Evolutionary conservation across 2,888 invertebrate genomes (phyloP), one percentile per base, ranked within the genome.

Genomic region (Epinotia demarniana): DNA sequence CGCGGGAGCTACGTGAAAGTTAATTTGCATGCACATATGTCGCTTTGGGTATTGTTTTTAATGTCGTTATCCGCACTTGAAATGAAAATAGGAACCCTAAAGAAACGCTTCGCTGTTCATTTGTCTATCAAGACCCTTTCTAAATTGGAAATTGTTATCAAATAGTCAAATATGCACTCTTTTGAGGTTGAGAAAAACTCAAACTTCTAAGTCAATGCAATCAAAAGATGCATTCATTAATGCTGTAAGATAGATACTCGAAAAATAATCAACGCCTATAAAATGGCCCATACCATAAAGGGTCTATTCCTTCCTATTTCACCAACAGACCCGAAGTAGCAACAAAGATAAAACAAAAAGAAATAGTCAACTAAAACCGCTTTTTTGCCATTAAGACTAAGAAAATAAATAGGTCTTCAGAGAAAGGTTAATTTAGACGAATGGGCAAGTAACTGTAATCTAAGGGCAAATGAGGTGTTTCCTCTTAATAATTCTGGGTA

Each of bases 371-470:
- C 43, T 39, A 58, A 43, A 13, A 23, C 43, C 3, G 27, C 33
- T 63, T 39, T 49, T 73, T 60, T 64, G 19, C 18, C 60, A 66
- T 57, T 70, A 60, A 33, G 64, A 43, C 53, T 49, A 70, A 64
- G 63, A 11, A 71, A 70, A 71, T 75, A 70, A 70, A 74, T 71
- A 71, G 60, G 75, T 66, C 64, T 39, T 71, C 64, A 64, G 71
- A 62, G 66, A 55, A 43, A n/a, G 64, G 75, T 61, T 75, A 71
- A 75, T 75, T 70, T 23, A 75, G 75, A 75, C 19, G 53, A 75
- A 75, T 75, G 70, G 70, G 39, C 23, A 53, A 70, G 75, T 60
- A 43, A 70, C 70, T 60, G 23, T 66, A 75, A 70, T 71, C 39
- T 60, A 23, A 39, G 19, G 39, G 33, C 18, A 75, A 75, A 71